phyloP scores from a whole-genome alignment of 2,888 invertebrate species.

The Conops quadrifasciatus region DNA sequence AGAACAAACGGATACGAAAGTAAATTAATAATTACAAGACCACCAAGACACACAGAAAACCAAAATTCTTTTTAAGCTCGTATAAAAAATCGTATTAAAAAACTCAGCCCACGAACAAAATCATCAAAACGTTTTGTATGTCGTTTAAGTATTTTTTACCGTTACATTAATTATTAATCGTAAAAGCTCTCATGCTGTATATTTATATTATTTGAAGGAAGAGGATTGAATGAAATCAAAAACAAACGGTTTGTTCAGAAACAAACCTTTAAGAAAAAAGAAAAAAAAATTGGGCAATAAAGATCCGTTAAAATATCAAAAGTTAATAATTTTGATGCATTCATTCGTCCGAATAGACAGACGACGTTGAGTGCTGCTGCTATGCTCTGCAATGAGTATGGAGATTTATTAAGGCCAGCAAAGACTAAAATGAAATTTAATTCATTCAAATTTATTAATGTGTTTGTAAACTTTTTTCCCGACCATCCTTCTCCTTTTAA shows the following conservation, averaged over 20 bases:
- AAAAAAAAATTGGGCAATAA: no score
- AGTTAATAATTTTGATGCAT: no score
- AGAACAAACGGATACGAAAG: not conserved
- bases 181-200: conserved; percentile 23
- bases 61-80: conserved; percentile 28
- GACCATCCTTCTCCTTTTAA: no score
- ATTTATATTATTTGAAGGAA: conserved; percentile 3
- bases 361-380: not conserved
- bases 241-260: not conserved
- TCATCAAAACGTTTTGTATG: conserved; percentile 22
- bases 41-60: not conserved
- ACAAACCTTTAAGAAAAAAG: not conserved
- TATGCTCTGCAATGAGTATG: conserved; percentile 4
- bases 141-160: conserved; percentile 34
- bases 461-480: no score
- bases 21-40: conserved; percentile 9
- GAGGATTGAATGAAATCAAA: not conserved
- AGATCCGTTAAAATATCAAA: no score
- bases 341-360: no score
- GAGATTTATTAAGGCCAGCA: not conserved
- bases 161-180: conserved; percentile 34
- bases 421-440: conserved; percentile 13
- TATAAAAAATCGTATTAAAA: conserved; percentile 18
- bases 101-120: conserved; percentile 20
- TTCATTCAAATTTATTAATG: conserved; percentile 12